Evolutionary conservation across 2,888 invertebrate species (phyloP).

Genomic region (Itoplectis maculator): DNA sequence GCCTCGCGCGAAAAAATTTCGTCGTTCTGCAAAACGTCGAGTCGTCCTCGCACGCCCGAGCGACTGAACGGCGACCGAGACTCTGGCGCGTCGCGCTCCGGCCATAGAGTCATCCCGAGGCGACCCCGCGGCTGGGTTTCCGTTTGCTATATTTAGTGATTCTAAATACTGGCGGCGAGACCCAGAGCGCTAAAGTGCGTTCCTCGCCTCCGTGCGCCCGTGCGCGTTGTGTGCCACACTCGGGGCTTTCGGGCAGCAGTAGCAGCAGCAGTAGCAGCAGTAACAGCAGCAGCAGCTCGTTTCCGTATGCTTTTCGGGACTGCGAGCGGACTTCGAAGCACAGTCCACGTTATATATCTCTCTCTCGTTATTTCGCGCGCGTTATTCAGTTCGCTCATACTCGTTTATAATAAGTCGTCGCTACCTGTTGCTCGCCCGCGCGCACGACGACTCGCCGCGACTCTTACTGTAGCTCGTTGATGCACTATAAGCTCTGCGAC

Average conservation of each 20-base stretch:
- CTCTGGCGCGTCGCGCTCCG: slow-evolving; percentile 40
- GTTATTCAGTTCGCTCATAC: slow-evolving; percentile 9
- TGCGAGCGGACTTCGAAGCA: not conserved
- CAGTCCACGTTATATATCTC: not conserved
- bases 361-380: not conserved
- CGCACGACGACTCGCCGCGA: too few relatives aligned
- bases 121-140: slow-evolving; percentile 76
- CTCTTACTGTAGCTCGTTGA: not conserved
- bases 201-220: slow-evolving; percentile 49
- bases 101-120: slow-evolving; percentile 54
- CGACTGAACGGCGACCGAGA: too few relatives aligned
- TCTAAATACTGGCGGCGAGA: slow-evolving; percentile 78
- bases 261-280: too few relatives aligned
- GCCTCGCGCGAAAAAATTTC: slow-evolving; percentile 31
- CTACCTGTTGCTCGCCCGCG: slow-evolving; percentile 46
- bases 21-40: slow-evolving; percentile 2
- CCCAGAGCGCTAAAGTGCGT: slow-evolving; percentile 68
- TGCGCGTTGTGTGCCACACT: not conserved
- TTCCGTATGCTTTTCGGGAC: slow-evolving; percentile 51
- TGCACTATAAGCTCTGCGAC: too few relatives aligned
- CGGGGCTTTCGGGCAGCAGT: too few relatives aligned
- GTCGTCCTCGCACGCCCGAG: slow-evolving; percentile 23
- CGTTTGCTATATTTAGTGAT: slow-evolving; percentile 83
- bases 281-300: too few relatives aligned
- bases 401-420: slow-evolving; percentile 38